Conservation (phyloP, 2,797 vertebrate genomes). For the Enteromius afrohamiltoni region DNA sequence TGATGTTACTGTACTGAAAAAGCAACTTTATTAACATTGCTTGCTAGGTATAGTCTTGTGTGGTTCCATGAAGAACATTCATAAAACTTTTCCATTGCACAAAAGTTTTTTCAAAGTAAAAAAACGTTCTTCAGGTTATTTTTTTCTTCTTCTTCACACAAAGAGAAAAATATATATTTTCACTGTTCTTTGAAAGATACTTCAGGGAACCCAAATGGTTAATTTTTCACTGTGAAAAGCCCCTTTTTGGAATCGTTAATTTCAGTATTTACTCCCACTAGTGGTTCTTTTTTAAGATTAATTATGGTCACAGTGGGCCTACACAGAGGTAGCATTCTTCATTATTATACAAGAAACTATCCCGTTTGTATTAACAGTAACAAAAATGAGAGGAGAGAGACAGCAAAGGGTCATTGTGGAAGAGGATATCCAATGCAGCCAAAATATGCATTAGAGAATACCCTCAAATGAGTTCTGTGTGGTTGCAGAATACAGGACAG, state of each 20-base stretch:
- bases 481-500: background rate
- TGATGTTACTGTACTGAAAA: background rate
- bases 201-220: background rate
- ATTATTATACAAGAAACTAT: background rate
- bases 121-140: background rate
- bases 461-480: background rate
- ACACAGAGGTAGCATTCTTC: background rate
- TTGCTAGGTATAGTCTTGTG: background rate
- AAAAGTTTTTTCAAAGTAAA: background rate
- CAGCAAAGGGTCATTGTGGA: background rate
- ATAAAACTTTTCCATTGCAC: background rate
- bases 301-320: slow-evolving; percentile 9
- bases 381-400: background rate
- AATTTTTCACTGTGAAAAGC: background rate
- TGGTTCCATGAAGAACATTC: background rate
- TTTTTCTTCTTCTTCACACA: background rate
- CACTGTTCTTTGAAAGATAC: background rate
- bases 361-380: background rate
- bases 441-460: background rate
- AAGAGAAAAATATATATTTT: background rate
- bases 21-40: background rate
- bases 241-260: background rate
- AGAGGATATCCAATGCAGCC: background rate
- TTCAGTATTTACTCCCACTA: background rate
- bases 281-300: background rate